Base-by-base conservation (phyloP, 2,113 vertebrate species). In the Sylvilagus bachmani region DNA sequence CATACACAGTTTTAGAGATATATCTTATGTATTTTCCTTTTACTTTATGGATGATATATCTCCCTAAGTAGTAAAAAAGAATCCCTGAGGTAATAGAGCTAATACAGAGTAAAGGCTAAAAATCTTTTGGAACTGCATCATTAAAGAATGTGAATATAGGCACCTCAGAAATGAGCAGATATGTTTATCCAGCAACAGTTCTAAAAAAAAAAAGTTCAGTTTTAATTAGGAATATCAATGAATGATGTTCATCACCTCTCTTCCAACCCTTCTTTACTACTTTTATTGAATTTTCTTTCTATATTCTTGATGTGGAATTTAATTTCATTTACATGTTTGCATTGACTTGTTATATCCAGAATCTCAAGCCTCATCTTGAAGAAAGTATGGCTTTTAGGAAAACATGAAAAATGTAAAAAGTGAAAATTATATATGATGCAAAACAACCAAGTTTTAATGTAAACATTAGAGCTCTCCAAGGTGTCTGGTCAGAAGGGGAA, bases 251-350 rank as follows among this genome's bases (percentile, higher is more conserved):
- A 87, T 33, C 86, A 14, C 4, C 22, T 33, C 6, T 53, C 31
- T 36, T 1, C 78, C 19, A 61, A 14, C 19, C 83, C 29, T 6
- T 96, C 61, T 75, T 78, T 36, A 96, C 36, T 90, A 90, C 66
- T 36, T 73, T 90, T 80, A 71, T 10, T 71, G 31, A 73, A 71
- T 61, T 44, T 58, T 90, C 21, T 83, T 87, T 71, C 17, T 86
- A 38, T 38, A 67, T 11, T 83, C 53, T 79, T 96, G 33, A 82
- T 78, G 6, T 53, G 49, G 22, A 85, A 77, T n/a, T 82, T 89
- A 9, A 12, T 25, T 81, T 89, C 51, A 86, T 91, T 78, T 82
- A 67, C 61, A 61, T 19, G 2, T 80, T 84, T 88, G 22, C 27
- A 44, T 27, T 9, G 81, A 27, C 1, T 13, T 75, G 85, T 80